phyloP scores from a whole-genome alignment of 1,140 invertebrate genomes.

The Andricus grossulariae region DNA sequence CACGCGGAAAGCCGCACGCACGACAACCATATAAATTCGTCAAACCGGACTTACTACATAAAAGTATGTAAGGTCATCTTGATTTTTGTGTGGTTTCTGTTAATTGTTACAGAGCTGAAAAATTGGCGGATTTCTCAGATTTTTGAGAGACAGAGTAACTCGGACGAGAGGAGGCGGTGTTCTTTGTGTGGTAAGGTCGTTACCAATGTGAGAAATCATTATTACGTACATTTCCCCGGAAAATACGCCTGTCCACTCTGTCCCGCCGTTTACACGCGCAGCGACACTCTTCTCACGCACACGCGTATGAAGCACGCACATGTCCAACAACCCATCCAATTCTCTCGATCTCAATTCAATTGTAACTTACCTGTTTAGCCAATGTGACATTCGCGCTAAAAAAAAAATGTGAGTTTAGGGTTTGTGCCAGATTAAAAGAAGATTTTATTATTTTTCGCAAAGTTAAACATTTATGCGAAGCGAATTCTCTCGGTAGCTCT shows the following conservation, averaged over 20 bases:
- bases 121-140: slow-evolving; percentile 82
- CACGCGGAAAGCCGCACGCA: slow-evolving; percentile 19
- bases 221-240: slow-evolving; percentile 82
- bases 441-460: too few species aligned
- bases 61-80: slow-evolving; percentile 61
- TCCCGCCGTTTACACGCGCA: slow-evolving; percentile 80
- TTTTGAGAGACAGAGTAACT: slow-evolving; percentile 80
- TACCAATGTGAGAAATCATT: slow-evolving; percentile 82
- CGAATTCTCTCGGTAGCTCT: too few species aligned
- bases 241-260: slow-evolving; percentile 80
- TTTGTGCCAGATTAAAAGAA: too few species aligned
- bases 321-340: slow-evolving; percentile 55
- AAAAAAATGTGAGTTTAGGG: too few species aligned
- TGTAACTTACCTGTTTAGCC: slow-evolving; percentile 15
- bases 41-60: slow-evolving; percentile 48
- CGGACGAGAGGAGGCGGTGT: slow-evolving; percentile 80
- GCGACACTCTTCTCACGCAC: slow-evolving; percentile 80
- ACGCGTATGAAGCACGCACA: slow-evolving; percentile 80
- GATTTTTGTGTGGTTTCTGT: slow-evolving; percentile 73
- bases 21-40: slow-evolving; percentile 3
- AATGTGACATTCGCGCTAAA: neutral
- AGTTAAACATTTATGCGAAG: too few species aligned
- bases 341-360: slow-evolving; percentile 28
- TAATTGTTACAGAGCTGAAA: slow-evolving; percentile 79
- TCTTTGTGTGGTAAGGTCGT: slow-evolving; percentile 82